A percentile compares a stretch with the other conserved stretches of the same genome.
phyloP scores from a whole-genome alignment of 2,797 vertebrate species.

The Hemitrygon akajei region DNA sequence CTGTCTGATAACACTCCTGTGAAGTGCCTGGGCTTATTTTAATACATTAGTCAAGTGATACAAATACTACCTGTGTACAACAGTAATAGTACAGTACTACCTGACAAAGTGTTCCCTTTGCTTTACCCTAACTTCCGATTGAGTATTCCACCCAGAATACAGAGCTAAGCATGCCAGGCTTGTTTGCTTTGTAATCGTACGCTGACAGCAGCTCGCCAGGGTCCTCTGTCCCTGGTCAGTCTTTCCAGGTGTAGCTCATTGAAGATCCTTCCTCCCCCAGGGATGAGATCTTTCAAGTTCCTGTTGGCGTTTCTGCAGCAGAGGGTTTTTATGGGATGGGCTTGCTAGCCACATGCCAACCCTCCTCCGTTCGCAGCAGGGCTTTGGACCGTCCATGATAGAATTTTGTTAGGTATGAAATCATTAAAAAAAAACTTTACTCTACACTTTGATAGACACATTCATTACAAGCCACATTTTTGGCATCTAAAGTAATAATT shows the following conservation, averaged over 20 bases:
- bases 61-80: background rate
- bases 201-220: too few relatives aligned
- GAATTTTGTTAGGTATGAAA: too few relatives aligned
- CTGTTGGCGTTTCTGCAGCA: too few relatives aligned
- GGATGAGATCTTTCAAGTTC: too few relatives aligned
- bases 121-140: background rate
- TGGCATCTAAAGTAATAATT: background rate
- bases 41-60: background rate
- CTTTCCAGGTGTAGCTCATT: too few relatives aligned
- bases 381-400: too few relatives aligned
- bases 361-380: too few relatives aligned
- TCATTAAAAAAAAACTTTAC: too few relatives aligned
- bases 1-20: background rate
- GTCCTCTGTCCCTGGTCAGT: too few relatives aligned
- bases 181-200: background rate
- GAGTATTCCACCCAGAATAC: background rate
- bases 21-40: background rate
- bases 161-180: background rate
- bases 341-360: too few relatives aligned
- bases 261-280: too few relatives aligned
- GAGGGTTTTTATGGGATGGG: too few relatives aligned
- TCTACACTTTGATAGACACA: background rate
- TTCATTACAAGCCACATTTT: background rate
- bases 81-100: background rate
- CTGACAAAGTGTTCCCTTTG: background rate